Evolutionary conservation across 92 coral and sea anemone species (phyloP), one percentile per base, ranked within the genome.

Genomic region (Heteractis magnifica): DNA sequence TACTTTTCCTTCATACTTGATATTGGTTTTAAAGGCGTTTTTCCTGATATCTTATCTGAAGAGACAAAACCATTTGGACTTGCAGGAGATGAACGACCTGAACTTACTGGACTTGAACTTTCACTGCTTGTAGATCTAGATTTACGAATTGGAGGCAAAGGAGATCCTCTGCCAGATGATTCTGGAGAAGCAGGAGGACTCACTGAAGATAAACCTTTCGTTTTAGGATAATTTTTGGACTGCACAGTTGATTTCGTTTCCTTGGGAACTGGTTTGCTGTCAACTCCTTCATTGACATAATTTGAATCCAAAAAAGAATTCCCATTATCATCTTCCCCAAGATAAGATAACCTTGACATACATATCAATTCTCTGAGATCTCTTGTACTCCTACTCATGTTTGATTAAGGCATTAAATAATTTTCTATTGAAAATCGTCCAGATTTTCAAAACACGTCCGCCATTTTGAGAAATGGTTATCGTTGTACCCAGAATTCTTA

Each of bases 281-380:
- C 49, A 10, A 64, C 10, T 15, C 49, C 76, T 34, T 84, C 64
- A 5, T 53, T 58, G n/a, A 21, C 78, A 51, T 50, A n/a, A 51
- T 65, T 81, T 71, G 77, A 10, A 56, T 81, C 60, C 49, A 49
- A 6, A 48, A 52, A 52, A 6, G 81, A 12, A 52, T 84, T 86
- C 58, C 85, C 81, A 10, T 76, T 83, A 52, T 88, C 93, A 13
- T 95, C 97, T 75, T 93, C 94, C 77, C 87, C 95, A 70, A 92
- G 97, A 86, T 89, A 95, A 5, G 98, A 95, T 76, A 95, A 76
- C 64, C 98, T 92, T 48, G 98, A 95, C 49, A 92, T 92, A 78
- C 93, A 90, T 52, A 95, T 95, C 59, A 95, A 79, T 72, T 95
- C 97, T 59, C 98, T 81, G 13, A 95, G 87, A 86, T 95, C 98